These are phyloP conservation scores for Styela clava DNA, from an alignment of 23 tunicate species.

Conservation along the genomic window DNA sequence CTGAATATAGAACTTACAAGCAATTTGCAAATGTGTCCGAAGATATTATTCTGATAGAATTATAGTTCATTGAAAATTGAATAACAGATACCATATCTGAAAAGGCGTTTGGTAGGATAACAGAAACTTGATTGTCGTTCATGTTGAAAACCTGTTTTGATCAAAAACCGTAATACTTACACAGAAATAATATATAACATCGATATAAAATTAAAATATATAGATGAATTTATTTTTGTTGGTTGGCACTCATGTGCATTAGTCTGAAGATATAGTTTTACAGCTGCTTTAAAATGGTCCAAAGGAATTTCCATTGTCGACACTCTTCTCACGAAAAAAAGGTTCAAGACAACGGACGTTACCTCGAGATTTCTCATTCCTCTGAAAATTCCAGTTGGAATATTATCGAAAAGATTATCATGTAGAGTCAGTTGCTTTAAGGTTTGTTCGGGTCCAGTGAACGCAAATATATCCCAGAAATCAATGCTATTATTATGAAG, in stretches of 20 bases:
- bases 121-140: conserved; percentile 4
- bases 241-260: no score
- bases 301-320: no score
- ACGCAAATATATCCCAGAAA: background rate
- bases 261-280: no score
- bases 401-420: background rate
- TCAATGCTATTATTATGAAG: conserved; percentile 12
- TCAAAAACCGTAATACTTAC: background rate
- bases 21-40: conserved; percentile 2
- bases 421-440: conserved; percentile 16
- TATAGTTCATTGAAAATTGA: conserved; percentile 6
- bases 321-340: no score
- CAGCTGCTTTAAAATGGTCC: no score
- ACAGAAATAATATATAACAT: background rate
- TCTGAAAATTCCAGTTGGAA: conserved; percentile 10
- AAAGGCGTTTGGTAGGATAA: background rate
- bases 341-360: no score
- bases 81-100: conserved; percentile 6
- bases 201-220: no score
- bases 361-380: background rate
- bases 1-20: conserved; percentile 20
- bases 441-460: conserved; percentile 9
- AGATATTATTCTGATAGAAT: background rate
- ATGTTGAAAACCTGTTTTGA: conserved; percentile 22
- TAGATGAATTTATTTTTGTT: no score